Conservation (phyloP, 1,140 invertebrate genomes). For the Drosophila trapezifrons region DNA sequence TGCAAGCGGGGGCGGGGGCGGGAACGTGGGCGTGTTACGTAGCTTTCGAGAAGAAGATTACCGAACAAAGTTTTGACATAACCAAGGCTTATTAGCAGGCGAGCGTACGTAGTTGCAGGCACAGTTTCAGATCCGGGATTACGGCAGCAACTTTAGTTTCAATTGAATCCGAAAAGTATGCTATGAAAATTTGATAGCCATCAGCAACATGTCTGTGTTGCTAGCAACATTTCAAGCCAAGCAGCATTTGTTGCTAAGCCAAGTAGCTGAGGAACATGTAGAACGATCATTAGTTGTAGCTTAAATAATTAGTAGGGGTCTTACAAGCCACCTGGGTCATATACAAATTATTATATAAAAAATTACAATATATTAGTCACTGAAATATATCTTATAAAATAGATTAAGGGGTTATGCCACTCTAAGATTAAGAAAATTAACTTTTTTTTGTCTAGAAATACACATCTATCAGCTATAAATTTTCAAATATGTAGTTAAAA, state of each 20-base stretch:
- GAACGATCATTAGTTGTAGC: background rate
- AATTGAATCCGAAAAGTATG: conserved; percentile 25
- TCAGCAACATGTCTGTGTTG: background rate
- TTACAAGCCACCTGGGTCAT: background rate
- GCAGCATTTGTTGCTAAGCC: background rate
- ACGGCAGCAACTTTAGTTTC: background rate
- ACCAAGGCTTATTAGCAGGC: conserved; percentile 47
- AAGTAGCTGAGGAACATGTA: background rate
- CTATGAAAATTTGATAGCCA: background rate
- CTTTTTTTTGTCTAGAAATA: background rate
- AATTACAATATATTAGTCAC: background rate
- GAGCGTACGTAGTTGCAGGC: conserved; percentile 19
- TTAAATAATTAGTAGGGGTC: background rate
- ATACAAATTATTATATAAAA: background rate
- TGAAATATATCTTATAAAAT: background rate
- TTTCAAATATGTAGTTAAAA: background rate
- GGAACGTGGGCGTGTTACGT: conserved; percentile 15
- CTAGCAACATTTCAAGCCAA: background rate
- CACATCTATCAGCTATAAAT: background rate
- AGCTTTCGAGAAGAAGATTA: conserved; percentile 46
- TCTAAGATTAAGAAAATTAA: background rate
- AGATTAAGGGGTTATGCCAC: background rate
- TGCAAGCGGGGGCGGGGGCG: conserved; percentile 14
- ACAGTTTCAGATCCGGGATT: conserved; percentile 10
- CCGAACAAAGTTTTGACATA: conserved; percentile 48